A percentile compares a stretch with the other conserved stretches of the same genome.
phyloP scores from a whole-genome alignment of 2,113 vertebrate species.

The Apodemus speciosus region DNA sequence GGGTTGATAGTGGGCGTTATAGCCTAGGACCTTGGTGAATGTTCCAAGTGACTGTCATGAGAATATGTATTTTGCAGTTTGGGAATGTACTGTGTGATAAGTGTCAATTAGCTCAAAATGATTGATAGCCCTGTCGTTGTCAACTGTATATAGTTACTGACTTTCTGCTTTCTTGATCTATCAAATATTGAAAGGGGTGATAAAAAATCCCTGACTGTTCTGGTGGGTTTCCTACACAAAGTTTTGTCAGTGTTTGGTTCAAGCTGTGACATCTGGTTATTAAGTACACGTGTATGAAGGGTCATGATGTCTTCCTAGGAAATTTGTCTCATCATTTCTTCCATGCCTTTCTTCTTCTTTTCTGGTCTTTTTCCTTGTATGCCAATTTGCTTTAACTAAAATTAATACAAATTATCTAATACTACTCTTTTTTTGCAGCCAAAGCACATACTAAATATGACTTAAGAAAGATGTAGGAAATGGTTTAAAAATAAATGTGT shows the following conservation, averaged over 20 bases:
- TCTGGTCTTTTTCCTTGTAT: neutral
- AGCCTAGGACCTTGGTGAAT: neutral
- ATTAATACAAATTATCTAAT: neutral
- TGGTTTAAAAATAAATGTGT: neutral
- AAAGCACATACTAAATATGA: neutral
- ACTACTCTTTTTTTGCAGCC: neutral
- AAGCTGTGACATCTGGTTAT: neutral
- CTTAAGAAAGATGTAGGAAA: neutral
- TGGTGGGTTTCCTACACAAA: neutral
- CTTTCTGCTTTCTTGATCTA: neutral
- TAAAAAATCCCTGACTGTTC: neutral
- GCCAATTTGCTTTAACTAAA: neutral
- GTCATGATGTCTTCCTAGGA: neutral
- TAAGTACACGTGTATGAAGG: neutral
- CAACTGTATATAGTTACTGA: neutral
- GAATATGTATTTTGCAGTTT: neutral
- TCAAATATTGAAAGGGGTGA: neutral
- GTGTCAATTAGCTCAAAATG: neutral
- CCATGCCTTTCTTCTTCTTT: neutral
- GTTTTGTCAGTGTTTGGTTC: neutral
- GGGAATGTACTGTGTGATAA: neutral
- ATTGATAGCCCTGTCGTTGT: neutral
- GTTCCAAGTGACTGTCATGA: neutral
- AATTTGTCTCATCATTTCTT: neutral
- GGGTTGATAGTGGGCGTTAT: neutral